phyloP scores from a whole-genome alignment of 1,140 invertebrate genomes.

The Yoshiicerus persimilis region DNA sequence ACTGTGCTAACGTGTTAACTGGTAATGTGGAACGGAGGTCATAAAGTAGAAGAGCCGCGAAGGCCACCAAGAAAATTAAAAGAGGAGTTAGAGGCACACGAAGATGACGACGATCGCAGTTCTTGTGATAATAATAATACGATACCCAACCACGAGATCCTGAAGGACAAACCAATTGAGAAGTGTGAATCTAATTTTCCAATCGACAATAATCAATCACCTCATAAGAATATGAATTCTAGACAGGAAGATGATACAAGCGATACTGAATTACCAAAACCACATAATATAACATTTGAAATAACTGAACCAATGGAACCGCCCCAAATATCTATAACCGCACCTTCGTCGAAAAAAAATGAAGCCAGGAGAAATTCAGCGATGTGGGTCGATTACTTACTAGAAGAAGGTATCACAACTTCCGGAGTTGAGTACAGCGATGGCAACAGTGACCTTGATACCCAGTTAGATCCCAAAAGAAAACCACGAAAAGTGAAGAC shows the following conservation, averaged over 20 bases:
- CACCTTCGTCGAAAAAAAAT: neutral
- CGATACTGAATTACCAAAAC: neutral
- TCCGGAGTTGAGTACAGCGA: neutral
- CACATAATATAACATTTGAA: neutral
- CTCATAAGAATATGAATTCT: neutral
- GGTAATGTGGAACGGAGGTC: neutral
- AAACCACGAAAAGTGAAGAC: neutral
- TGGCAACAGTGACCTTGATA: neutral
- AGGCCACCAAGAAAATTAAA: neutral
- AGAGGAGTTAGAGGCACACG: neutral
- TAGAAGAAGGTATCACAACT: constrained; percentile 12
- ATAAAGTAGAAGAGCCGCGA: neutral
- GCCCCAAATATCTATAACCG: neutral
- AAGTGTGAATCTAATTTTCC: neutral
- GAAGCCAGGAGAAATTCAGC: neutral
- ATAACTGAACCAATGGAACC: neutral
- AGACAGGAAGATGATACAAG: neutral
- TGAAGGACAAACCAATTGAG: neutral
- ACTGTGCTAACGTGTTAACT: neutral
- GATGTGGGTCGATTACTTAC: constrained; percentile 34
- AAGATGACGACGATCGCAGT: neutral
- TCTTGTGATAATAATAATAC: neutral
- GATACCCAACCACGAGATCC: neutral
- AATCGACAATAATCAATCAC: neutral
- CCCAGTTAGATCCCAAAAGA: neutral